phyloP scores from a whole-genome alignment of 2,888 invertebrate species.

The Agrilus cyanescens region DNA sequence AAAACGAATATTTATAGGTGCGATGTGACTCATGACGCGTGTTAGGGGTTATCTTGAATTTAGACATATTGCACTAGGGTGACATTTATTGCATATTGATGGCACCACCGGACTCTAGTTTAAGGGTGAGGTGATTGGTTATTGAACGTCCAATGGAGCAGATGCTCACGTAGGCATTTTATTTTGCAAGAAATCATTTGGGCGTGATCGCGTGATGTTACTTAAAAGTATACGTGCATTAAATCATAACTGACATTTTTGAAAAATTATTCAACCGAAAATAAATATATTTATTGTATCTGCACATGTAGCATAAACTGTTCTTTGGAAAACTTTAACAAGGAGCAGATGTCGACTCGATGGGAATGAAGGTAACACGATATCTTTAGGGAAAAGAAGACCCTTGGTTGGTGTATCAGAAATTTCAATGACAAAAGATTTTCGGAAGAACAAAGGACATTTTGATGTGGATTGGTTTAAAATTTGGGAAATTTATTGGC shows the following conservation, averaged over 20 bases:
- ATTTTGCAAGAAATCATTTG: conserved; percentile 24
- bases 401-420: too few relatives aligned
- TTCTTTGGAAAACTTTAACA: conserved; percentile 11
- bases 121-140: conserved; percentile 28
- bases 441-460: too few relatives aligned
- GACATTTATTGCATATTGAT: conserved; percentile 28
- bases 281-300: too few relatives aligned
- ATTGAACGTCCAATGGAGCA: conserved; percentile 26
- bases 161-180: conserved; percentile 28
- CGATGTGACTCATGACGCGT: too few relatives aligned
- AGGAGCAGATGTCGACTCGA: conserved; percentile 13
- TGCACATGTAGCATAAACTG: too few relatives aligned
- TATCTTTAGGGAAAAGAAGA: too few relatives aligned
- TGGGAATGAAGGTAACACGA: too few relatives aligned
- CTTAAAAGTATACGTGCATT: conserved; percentile 18
- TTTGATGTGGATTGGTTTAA: too few relatives aligned
- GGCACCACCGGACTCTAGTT: conserved; percentile 10
- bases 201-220: conserved; percentile 26
- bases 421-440: too few relatives aligned
- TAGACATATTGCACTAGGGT: conserved; percentile 15
- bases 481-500: too few relatives aligned
- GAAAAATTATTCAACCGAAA: conserved; percentile 18
- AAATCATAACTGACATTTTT: conserved; percentile 31
- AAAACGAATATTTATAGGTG: too few relatives aligned
- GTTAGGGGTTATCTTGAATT: conserved; percentile 4